Conservation (phyloP, 2,113 vertebrate genomes). For the Alexandromys fortis region DNA sequence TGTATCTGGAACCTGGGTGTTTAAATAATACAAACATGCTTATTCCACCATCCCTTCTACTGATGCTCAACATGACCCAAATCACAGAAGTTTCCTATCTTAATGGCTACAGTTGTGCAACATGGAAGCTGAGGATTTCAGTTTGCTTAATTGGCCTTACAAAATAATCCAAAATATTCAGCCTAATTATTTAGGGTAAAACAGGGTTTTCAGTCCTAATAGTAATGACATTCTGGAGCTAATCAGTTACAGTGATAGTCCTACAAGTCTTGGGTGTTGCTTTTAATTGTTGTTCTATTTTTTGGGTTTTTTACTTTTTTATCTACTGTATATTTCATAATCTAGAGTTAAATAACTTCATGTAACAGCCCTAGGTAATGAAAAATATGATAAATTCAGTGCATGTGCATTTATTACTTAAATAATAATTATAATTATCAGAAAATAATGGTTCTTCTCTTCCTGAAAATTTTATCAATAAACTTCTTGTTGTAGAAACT, state of each 20-base stretch:
- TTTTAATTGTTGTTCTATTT: neutral
- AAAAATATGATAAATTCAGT: slow-evolving; percentile 4
- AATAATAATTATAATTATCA: neutral
- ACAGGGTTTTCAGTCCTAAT: slow-evolving; percentile 60
- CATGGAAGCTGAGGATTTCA: slow-evolving; percentile 69
- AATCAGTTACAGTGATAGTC: slow-evolving; percentile 44
- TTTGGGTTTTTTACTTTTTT: neutral
- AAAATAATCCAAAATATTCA: slow-evolving; percentile 78
- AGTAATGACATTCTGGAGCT: slow-evolving; percentile 54
- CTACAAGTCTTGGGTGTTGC: neutral
- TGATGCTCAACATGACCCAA: slow-evolving; percentile 65
- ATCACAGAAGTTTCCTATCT: slow-evolving; percentile 77
- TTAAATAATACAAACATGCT: slow-evolving; percentile 77
- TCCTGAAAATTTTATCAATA: neutral
- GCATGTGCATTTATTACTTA: neutral
- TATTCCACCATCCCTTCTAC: slow-evolving; percentile 72
- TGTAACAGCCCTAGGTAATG: neutral
- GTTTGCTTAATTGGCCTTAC: slow-evolving; percentile 73
- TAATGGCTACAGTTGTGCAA: slow-evolving; percentile 74
- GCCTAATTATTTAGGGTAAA: slow-evolving; percentile 71
- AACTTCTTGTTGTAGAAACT: neutral
- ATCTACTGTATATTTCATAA: slow-evolving; percentile 3
- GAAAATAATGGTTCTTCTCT: neutral
- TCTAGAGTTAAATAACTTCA: neutral
- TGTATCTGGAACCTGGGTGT: slow-evolving; percentile 74